Evolutionary conservation across 2,113 vertebrate species (phyloP).

Genomic region (Beaufortia kweichowensis): DNA sequence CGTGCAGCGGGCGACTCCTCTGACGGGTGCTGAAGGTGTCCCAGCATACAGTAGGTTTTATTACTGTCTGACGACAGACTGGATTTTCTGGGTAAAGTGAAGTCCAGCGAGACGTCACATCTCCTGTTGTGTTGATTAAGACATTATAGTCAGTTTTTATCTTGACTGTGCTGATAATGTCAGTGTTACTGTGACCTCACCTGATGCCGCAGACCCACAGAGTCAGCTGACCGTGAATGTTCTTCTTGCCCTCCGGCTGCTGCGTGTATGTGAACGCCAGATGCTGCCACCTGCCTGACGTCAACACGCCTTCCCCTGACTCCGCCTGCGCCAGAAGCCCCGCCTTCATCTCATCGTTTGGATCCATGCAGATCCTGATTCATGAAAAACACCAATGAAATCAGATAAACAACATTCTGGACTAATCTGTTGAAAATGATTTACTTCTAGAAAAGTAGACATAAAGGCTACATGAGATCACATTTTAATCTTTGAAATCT

Average conservation of each 20-base stretch:
- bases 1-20: constrained; percentile 77
- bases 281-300: constrained; percentile 86
- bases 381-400: constrained; percentile 17
- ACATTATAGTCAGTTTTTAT: too few species aligned
- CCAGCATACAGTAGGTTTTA: constrained; percentile 94
- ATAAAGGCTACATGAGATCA: too few species aligned
- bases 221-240: constrained; percentile 79
- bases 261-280: constrained; percentile 88
- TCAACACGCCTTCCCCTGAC: constrained; percentile 80
- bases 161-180: not conserved
- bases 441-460: too few species aligned
- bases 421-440: not conserved
- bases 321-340: constrained; percentile 87
- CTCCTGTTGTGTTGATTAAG: constrained; percentile 71
- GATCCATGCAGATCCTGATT: constrained; percentile 87
- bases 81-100: constrained; percentile 87
- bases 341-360: constrained; percentile 90
- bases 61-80: constrained; percentile 94
- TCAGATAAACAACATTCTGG: not conserved
- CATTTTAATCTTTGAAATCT: too few species aligned
- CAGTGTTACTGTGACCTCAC: constrained; percentile 65
- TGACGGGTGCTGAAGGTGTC: constrained; percentile 78
- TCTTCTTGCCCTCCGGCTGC: constrained; percentile 91
- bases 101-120: constrained; percentile 89
- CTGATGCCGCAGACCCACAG: constrained; percentile 93